Base-by-base conservation (phyloP, 2,888 invertebrate genomes). In the Ctena decussata region DNA sequence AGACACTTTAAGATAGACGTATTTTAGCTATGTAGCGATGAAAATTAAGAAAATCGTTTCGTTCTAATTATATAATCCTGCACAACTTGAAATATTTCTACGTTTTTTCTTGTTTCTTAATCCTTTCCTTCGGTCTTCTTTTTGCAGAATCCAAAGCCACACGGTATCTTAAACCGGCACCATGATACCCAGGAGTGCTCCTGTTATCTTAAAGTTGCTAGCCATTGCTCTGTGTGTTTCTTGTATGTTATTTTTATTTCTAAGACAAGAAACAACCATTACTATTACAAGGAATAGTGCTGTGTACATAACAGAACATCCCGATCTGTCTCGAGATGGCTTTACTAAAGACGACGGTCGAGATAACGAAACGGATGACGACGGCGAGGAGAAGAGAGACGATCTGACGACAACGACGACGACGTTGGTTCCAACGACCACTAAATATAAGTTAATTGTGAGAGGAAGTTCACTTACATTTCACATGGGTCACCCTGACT, bases 391-490 rank as follows among this genome's bases (percentile, higher is more conserved):
- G 6, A 39, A 39, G 8, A 6, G 15, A 0, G 74, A 83, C n/a
- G 57, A 75, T 35, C 65, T 80, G 6, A 74, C 82, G 8, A 86
- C 84, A 24, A 80, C 76, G 35, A 53, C 57, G 35, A 60, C 53
- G 35, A 35, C 77, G 24, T 53, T 79, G 1, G 65, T 78, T 0
- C 81, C 84, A 27, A 80, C 76, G 41, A 80, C 60, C 30, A 41
- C 53, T 1, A 81, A 80, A 72, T 27, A 32, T n/a, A 24, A 81
- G 35, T 18, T 74, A 0, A 75, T 49, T 24, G 72, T 88, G 6
- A 77, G 82, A 37, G 88, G 82, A 5, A 82, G 75, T 24, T 69
- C 35, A 0, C 30, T 88, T 11, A 70, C 72, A 30, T 88, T 74
- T 57, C 24, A 6, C 0, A 74, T 86, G 15, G 65, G 82, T 37